Conservation (phyloP, 2,888 invertebrate genomes). For the Drosophila borealis region DNA sequence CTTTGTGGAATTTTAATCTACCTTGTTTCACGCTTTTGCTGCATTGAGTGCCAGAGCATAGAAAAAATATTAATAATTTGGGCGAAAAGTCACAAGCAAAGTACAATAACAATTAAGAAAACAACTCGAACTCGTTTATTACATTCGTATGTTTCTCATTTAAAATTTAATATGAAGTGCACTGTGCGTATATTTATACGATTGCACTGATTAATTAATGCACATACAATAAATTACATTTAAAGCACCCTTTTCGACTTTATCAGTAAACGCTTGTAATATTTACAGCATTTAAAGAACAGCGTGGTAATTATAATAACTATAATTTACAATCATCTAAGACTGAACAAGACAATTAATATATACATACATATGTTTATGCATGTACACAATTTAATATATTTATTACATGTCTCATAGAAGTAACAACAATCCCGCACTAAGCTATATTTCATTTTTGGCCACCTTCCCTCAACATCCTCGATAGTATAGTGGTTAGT, state of each 20-base stretch:
- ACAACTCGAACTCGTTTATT: no score
- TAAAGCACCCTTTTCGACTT: no score
- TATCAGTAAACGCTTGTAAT: no score
- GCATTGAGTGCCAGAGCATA: neutral
- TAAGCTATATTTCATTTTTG: neutral
- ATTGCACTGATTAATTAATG: no score
- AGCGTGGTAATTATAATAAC: neutral
- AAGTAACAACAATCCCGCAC: no score
- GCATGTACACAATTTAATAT: no score
- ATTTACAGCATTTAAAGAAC: no score
- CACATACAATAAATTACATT: no score
- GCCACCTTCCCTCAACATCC: neutral
- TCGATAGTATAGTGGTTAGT: slow-evolving; percentile 13
- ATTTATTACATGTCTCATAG: no score
- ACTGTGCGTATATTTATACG: no score
- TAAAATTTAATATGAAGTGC: no score
- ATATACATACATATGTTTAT: neutral
- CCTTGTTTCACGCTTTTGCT: neutral
- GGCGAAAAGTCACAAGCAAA: neutral
- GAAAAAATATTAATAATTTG: neutral
- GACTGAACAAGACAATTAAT: neutral
- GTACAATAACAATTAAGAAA: neutral
- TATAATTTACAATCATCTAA: neutral
- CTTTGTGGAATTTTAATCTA: neutral
- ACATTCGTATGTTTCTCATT: no score